A percentile compares a stretch with the other conserved stretches of the same genome.
These are phyloP conservation scores for Acestrorhynchus altus DNA, from an alignment of 2,797 vertebrate genomes.

Conservation along the genomic window DNA sequence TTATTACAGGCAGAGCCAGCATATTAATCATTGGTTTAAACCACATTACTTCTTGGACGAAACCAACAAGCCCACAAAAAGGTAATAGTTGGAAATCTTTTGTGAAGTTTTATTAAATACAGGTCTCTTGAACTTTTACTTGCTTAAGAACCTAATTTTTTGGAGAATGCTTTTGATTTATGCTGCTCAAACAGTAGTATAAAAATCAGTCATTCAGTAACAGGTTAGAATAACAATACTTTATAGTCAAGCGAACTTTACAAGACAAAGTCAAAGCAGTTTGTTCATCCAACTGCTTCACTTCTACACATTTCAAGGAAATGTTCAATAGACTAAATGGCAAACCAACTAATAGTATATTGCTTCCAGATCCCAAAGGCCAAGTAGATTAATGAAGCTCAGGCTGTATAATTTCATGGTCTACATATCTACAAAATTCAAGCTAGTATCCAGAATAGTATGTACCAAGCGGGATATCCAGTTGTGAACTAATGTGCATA, in stretches of 20 bases:
- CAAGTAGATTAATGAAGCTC: too few species aligned
- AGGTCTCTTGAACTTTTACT: not conserved
- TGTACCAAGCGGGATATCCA: too few species aligned
- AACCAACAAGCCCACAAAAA: not conserved
- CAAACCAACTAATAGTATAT: too few species aligned
- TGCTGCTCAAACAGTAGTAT: not conserved
- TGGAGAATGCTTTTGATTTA: not conserved
- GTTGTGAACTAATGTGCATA: too few species aligned
- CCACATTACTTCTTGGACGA: not conserved
- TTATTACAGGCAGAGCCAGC: slow-evolving; percentile 63
- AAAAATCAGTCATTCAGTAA: not conserved
- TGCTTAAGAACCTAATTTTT: not conserved
- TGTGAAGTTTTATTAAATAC: not conserved
- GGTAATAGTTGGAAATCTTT: not conserved
- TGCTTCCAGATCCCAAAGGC: too few species aligned
- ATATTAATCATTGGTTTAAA: slow-evolving; percentile 14
- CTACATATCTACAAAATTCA: too few species aligned
- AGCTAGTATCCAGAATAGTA: too few species aligned
- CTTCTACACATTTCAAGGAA: too few species aligned
- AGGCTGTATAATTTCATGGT: too few species aligned
- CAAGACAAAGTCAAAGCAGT: not conserved
- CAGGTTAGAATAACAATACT: not conserved
- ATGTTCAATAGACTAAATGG: too few species aligned
- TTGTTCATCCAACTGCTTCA: not conserved
- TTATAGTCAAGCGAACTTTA: too few species aligned